Evolutionary conservation across 2,113 vertebrate species (phyloP), one percentile per base, ranked within the genome.

Genomic region (Gambusia holbrooki): DNA sequence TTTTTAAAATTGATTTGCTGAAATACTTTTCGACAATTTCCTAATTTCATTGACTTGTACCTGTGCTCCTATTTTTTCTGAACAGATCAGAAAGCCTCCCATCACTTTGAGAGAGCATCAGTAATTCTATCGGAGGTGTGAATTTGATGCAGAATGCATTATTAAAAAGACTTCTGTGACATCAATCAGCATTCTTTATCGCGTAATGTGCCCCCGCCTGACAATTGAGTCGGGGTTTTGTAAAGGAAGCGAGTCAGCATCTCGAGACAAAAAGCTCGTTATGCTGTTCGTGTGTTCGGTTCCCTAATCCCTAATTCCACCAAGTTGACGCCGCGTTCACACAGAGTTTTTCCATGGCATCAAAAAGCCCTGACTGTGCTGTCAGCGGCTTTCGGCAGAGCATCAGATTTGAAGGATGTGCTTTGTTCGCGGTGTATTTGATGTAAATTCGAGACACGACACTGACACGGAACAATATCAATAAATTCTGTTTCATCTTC

Each of bases 151-250:
- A 35, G 13, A 60, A 33, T 48, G 27, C 40, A 22, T 60, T 74
- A 11, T 77, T 84, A 22, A 27, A 28, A 63, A 78, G 54, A 62
- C n/a, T 42, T 60, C 63, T 69, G 42, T 80, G 77, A 61, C 63
- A 66, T 66, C 73, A 65, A 65, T 66, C 68, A 69, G 73, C 69
- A 69, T 80, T 51, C 35, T 40, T 37, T 8, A 12, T 58, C 25
- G 45, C 51, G 13, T 1, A 0, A 42, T 2, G 19, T 14, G 33
- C 30, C 75, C 22, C 63, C n/a, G 54, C 29, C 45, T 37, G 11
- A 60, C 76, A 69, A 25, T 27, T 1, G 25, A 35, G 30, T 68
- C 15, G n/a, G 11, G 6, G 30, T 4, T 35, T 28, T 48, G 42
- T 37, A 37, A n/a, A 65, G 14, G 3, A 66, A 14, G 30, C 27